phyloP scores from a whole-genome alignment of 2,888 invertebrate species.

The Leucozona laternaria region DNA sequence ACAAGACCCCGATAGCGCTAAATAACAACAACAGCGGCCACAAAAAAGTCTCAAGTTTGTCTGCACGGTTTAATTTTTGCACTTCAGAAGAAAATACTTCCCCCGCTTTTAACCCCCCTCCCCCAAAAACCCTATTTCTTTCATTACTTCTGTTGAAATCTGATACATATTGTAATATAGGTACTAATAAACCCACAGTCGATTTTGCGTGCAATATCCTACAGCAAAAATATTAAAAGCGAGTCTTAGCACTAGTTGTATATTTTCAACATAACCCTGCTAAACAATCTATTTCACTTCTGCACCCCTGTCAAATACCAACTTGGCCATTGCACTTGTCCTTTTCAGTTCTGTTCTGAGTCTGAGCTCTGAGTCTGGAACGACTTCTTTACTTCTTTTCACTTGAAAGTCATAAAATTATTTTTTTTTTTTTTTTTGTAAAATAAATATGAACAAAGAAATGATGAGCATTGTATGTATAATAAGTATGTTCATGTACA shows the following conservation, averaged over 20 bases:
- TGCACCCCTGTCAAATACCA: slow-evolving; percentile 30
- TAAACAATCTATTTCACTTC: slow-evolving; percentile 33
- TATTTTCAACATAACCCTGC: slow-evolving; percentile 36
- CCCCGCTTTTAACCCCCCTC: background rate
- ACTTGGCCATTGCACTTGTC: slow-evolving; percentile 49
- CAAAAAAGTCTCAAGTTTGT: background rate
- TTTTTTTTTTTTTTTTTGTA: too few relatives aligned
- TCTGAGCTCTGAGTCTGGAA: slow-evolving; percentile 1
- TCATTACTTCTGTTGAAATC: slow-evolving; percentile 25
- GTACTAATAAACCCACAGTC: slow-evolving; percentile 55
- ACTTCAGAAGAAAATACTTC: slow-evolving; percentile 16
- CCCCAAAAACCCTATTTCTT: background rate
- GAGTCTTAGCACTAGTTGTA: slow-evolving; percentile 29
- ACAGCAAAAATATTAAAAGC: slow-evolving; percentile 3
- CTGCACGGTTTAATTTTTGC: slow-evolving; percentile 15
- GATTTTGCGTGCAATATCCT: slow-evolving; percentile 58
- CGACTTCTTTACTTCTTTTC: slow-evolving; percentile 27
- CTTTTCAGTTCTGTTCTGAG: too few relatives aligned
- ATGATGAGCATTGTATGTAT: too few relatives aligned
- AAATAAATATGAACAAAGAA: too few relatives aligned
- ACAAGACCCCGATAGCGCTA: background rate
- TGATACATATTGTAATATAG: slow-evolving; percentile 36
- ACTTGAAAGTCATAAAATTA: slow-evolving; percentile 59
- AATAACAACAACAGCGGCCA: background rate
- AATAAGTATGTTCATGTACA: too few relatives aligned